These are phyloP conservation scores for Recurvirostra avosetta DNA, from an alignment of 2,113 vertebrate species.

Conservation along the genomic window DNA sequence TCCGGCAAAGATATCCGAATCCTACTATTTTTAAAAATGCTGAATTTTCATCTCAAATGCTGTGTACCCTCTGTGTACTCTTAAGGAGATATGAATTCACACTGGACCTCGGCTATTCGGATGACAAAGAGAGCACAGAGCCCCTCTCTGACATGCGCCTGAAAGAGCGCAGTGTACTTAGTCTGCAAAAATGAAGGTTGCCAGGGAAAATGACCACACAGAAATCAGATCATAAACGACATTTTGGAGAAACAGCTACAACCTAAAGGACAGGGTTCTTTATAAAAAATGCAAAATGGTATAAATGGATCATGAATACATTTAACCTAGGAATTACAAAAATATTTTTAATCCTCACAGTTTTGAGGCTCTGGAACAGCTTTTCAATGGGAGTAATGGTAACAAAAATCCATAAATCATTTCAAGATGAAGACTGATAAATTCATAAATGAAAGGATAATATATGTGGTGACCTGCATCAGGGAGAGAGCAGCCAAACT, in stretches of 20 bases:
- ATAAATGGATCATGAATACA: background rate
- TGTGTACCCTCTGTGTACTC: background rate
- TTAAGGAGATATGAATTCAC: background rate
- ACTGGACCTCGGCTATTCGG: background rate
- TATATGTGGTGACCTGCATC: background rate
- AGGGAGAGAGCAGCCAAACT: background rate
- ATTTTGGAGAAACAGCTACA: background rate
- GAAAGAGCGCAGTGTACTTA: background rate
- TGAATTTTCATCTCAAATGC: background rate
- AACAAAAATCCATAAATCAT: background rate
- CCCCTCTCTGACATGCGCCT: background rate
- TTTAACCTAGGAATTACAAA: background rate
- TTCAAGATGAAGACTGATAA: background rate
- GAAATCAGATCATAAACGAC: background rate
- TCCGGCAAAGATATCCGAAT: background rate
- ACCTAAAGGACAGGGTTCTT: rapidly evolving
- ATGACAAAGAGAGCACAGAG: background rate
- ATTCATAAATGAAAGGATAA: background rate
- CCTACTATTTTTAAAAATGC: background rate
- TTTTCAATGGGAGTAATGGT: background rate
- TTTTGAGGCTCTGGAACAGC: background rate
- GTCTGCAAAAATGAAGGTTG: background rate
- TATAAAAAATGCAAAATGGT: background rate
- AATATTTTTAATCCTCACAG: background rate
- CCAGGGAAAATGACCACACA: background rate